Evolutionary conservation across 2,888 invertebrate species (phyloP).

Genomic region (Drosophila yooni): DNA sequence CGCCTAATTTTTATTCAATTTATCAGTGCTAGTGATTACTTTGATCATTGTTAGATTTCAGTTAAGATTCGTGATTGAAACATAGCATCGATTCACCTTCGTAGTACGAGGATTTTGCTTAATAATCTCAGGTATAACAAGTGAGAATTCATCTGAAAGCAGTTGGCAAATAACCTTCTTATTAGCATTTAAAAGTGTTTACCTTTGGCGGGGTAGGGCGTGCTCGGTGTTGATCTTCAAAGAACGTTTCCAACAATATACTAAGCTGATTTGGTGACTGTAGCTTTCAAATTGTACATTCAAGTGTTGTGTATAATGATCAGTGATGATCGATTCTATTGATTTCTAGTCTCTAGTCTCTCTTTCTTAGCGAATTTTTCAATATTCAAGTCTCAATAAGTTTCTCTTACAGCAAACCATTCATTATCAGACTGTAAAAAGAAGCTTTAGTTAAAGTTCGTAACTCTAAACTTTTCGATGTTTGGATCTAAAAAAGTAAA

Average conservation of each 20-base stretch:
- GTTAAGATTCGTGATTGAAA: not conserved
- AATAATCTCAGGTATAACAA: not conserved
- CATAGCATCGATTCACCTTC: too few species aligned
- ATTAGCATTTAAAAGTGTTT: too few species aligned
- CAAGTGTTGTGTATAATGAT: too few species aligned
- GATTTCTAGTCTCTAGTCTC: rapidly evolving
- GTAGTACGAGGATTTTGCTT: too few species aligned
- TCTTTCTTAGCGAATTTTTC: not conserved
- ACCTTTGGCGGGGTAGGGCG: too few species aligned
- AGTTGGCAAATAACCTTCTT: not conserved
- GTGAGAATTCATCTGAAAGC: not conserved
- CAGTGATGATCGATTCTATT: too few species aligned
- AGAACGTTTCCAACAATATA: not conserved
- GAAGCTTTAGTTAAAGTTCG: not conserved
- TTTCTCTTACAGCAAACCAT: not conserved
- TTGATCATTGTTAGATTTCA: not conserved
- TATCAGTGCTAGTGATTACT: not conserved
- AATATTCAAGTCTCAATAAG: not conserved
- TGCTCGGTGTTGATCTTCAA: too few species aligned
- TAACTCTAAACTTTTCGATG: too few species aligned
- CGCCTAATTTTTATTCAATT: not conserved
- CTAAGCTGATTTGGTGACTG: not conserved
- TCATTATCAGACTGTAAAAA: not conserved
- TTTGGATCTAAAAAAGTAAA: not conserved
- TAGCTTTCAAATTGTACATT: not conserved